Evolutionary conservation across 2,888 invertebrate genomes (phyloP), one percentile per base, ranked within the genome.

Genomic region (Enoplolaimus lenunculus): DNA sequence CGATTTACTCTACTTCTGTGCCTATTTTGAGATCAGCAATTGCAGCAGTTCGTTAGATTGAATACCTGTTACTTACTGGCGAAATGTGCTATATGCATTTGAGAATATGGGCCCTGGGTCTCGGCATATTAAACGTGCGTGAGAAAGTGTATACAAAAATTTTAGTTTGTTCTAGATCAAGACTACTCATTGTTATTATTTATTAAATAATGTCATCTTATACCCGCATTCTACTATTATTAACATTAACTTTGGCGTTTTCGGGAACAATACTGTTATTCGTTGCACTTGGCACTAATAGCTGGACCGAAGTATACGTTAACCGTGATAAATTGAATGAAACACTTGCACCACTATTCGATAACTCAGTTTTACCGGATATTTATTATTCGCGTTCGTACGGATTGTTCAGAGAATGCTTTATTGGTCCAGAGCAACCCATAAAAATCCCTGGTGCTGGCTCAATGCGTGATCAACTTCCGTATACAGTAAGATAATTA

Each of bases 391-490:
- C 92, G 73, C 87, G 94, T 82, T 93, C 92, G 81, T 88, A 91
- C 81, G 93, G 93, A 75, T 86, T 94, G 71, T 93, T 93, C 86
- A 87, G 93, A 82, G 88, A 90, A 82, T 94, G 93, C 82, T 94
- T 92, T 83, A 92, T 93, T 59, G 92, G 91, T 82, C 90, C 91
- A 78, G 85, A 90, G 74, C 92, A 45, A 45, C 45, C 45, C 21
- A 21, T 45, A 13, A 45, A 45, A 45, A 45, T 45, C 21, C 45
- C 45, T 13, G 45, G 45, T 45, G 45, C 45, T 45, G 21, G 45
- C 45, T 45, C 45, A 21, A 7, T 45, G 7, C 45, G 21, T 13
- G 45, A 45, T 45, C 45, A 45, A 45, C 7, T 45, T 45, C 45
- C 45, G 45, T 45, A 45, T 21, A 45, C 45, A 21, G 45, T 45